Percentiles rank a stretch among this genome's conserved stretches.
phyloP scores from a whole-genome alignment of 2,113 vertebrate species.

The Carassius auratus region DNA sequence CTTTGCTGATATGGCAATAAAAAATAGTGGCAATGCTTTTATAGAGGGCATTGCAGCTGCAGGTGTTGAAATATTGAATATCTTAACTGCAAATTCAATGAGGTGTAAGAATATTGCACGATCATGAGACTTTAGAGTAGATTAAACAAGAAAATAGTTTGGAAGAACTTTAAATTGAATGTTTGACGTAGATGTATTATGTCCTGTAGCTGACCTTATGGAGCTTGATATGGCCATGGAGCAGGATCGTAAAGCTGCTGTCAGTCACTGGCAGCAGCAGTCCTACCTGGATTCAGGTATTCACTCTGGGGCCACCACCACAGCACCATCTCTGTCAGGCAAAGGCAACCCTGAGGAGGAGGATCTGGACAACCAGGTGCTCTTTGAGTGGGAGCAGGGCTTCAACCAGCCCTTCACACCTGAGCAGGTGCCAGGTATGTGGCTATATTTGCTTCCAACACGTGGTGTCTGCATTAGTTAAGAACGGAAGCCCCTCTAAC shows the following conservation, averaged over 20 bases:
- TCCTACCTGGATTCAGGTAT: conserved; percentile 98
- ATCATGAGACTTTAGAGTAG: not conserved
- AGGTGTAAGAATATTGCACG: not conserved
- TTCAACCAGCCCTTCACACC: conserved; percentile 95
- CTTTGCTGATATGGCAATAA: not conserved
- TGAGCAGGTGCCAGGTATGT: conserved; percentile 88
- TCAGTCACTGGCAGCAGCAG: conserved; percentile 98
- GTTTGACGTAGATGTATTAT: not conserved
- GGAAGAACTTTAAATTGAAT: not conserved
- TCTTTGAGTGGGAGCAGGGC: conserved; percentile 95
- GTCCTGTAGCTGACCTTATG: conserved; percentile 91
- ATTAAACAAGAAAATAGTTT: too few species aligned
- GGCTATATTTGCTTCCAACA: not conserved
- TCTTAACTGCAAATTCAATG: not conserved
- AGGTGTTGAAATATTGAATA: not conserved
- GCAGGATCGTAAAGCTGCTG: conserved; percentile 92
- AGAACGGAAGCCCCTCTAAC: not conserved
- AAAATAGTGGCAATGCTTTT: not conserved
- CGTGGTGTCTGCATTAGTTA: not conserved
- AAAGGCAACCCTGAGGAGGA: conserved; percentile 97
- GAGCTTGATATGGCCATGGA: conserved; percentile 99
- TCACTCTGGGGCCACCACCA: conserved; percentile 98
- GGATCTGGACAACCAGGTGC: conserved; percentile 89
- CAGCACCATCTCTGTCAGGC: conserved; percentile 94
- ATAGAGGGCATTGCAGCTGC: not conserved